A percentile compares a stretch with the other conserved stretches of the same genome.
Evolutionary conservation across 2,888 invertebrate species (phyloP).

Genomic region (Agrotis ipsilon): DNA sequence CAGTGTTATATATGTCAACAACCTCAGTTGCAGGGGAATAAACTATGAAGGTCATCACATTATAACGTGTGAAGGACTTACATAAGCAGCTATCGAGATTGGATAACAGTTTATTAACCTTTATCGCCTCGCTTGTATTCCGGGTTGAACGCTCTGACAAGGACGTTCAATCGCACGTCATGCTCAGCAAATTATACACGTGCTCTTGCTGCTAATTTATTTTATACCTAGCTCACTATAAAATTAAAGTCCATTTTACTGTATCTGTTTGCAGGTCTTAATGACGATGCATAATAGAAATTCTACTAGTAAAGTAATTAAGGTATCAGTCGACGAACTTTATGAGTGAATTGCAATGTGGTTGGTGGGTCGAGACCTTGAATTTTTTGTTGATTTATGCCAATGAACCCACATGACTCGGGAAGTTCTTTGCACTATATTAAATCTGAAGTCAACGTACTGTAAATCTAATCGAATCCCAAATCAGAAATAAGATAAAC

Average conservation of each 20-base stretch:
- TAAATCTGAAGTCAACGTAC: conserved; percentile 27
- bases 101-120: conserved; percentile 80
- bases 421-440: conserved; percentile 29
- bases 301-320: conserved; percentile 75
- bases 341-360: conserved; percentile 60
- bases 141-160: conserved; percentile 87
- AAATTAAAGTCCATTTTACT: conserved; percentile 62
- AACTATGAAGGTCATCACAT: conserved; percentile 83
- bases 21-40: conserved; percentile 72
- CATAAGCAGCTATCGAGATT: conserved; percentile 79
- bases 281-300: conserved; percentile 66
- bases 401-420: conserved; percentile 14
- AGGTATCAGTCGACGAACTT: conserved; percentile 73
- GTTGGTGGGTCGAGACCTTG: conserved; percentile 40
- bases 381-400: conserved; percentile 46
- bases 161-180: conserved; percentile 81
- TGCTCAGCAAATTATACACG: conserved; percentile 71
- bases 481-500: conserved; percentile 6
- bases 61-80: conserved; percentile 80
- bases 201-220: conserved; percentile 59
- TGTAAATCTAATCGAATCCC: conserved; percentile 5
- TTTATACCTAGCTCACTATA: conserved; percentile 37
- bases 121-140: conserved; percentile 80
- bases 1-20: conserved; percentile 66
- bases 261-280: conserved; percentile 32